Conservation (phyloP, 1,140 invertebrate genomes). For the Dendrolimus kikuchii region DNA sequence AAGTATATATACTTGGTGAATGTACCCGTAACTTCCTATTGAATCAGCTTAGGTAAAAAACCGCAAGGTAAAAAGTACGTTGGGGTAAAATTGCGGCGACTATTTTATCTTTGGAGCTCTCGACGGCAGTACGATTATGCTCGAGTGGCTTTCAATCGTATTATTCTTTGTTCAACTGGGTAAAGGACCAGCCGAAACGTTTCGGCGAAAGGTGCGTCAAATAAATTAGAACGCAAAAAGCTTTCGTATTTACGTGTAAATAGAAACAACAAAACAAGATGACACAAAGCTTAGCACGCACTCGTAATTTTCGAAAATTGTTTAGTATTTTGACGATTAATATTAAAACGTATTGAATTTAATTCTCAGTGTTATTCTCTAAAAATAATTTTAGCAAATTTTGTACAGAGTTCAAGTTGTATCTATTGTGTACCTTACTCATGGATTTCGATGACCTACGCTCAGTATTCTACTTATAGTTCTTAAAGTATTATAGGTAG, state of each 20-base stretch:
- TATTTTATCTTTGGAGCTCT: constrained; percentile 53
- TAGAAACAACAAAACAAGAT: too few relatives aligned
- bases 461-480: too few relatives aligned
- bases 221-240: constrained; percentile 41
- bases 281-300: too few relatives aligned
- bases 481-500: too few relatives aligned
- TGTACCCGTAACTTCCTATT: constrained; percentile 48
- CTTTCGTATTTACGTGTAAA: constrained; percentile 25
- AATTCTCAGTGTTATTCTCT: too few relatives aligned
- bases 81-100: constrained; percentile 50
- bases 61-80: constrained; percentile 39
- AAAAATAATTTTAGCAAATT: too few relatives aligned
- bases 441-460: too few relatives aligned
- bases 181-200: constrained; percentile 36
- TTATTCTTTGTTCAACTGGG: constrained; percentile 48
- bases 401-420: too few relatives aligned
- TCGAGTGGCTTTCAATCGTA: constrained; percentile 61
- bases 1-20: constrained; percentile 18
- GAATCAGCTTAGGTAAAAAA: constrained; percentile 44
- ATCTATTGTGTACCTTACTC: too few relatives aligned
- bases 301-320: too few relatives aligned
- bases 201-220: constrained; percentile 35
- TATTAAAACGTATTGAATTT: too few relatives aligned
- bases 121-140: constrained; percentile 52
- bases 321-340: too few relatives aligned